These are phyloP conservation scores for Hedya salicella DNA, from an alignment of 2,888 invertebrate species.

Conservation along the genomic window DNA sequence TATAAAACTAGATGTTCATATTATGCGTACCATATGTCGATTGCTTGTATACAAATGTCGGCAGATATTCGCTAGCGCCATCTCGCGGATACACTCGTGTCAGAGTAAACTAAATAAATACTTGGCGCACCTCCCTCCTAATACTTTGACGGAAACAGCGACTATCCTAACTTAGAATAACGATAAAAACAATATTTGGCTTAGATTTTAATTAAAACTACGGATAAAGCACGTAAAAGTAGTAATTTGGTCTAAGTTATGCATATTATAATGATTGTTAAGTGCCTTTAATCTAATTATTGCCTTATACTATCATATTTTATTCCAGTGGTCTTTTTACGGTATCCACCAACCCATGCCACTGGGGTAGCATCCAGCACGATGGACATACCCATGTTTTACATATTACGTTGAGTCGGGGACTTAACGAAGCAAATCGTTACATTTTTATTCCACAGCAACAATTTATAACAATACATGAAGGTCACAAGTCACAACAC, in stretches of 20 bases:
- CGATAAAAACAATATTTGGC: conserved; percentile 84
- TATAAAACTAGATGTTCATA: conserved; percentile 72
- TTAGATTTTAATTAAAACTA: conserved; percentile 83
- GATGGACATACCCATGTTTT: conserved; percentile 12
- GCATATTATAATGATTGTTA: conserved; percentile 79
- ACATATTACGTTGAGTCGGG: background rate
- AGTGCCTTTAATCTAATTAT: conserved; percentile 82
- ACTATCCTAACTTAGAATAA: conserved; percentile 71
- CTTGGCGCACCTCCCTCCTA: conserved; percentile 72
- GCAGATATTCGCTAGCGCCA: conserved; percentile 52
- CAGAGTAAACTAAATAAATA: conserved; percentile 74
- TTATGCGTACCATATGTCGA: conserved; percentile 76
- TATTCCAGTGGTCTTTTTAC: conserved; percentile 70
- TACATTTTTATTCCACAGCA: background rate
- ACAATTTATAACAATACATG: background rate
- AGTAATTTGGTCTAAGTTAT: conserved; percentile 85
- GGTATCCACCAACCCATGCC: conserved; percentile 51
- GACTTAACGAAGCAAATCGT: conserved; percentile 11
- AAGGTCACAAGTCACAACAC: conserved; percentile 12
- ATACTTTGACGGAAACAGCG: conserved; percentile 79
- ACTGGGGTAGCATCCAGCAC: conserved; percentile 27
- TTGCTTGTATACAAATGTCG: conserved; percentile 61
- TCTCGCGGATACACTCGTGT: conserved; percentile 17
- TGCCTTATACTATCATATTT: conserved; percentile 76
- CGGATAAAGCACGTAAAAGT: conserved; percentile 80